Base-by-base conservation (phyloP, 2,113 vertebrate species). In the Rhynchopsitta pachyrhyncha region DNA sequence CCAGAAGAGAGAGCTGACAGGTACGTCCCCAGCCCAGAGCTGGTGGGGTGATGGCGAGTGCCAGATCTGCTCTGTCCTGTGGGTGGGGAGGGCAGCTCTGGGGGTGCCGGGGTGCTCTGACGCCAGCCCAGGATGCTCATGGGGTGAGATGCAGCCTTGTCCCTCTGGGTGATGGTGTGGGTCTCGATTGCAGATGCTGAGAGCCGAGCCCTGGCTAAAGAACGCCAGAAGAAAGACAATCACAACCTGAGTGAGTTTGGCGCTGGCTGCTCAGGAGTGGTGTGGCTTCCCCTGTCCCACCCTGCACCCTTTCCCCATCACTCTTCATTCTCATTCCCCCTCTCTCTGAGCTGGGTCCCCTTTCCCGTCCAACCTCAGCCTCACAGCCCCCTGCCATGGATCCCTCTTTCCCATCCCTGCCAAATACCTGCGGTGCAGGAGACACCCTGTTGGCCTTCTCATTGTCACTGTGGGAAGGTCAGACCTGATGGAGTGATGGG, bases 221-320 rank as follows among this genome's bases (percentile, higher is more conserved):
- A 99, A 94, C 98, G 99, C 70, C 99, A 99, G 98, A 99, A 99
- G 97, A 99, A 99, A 95, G 99, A 99, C 98, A 99, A 99, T 98
- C 99, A 99, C 98, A 99, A 99, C 97, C 98, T 99, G 71, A 99
- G 99, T 99, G 95, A 99, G 99, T 98, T 14, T 1, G 4, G 71
- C 3, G 18, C 42, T 50, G 62, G 12, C 35, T 82, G 60, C 33
- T 73, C 33, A 2, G 3, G 17, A 35, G 44, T 22, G 20, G 18
- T 22, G 3, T 22, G 20, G 19, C 9, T 37, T 28, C 27, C 50
- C 31, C 52, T 13, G 37, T 35, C 60, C 47, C n/a, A 49, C 19
- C 33, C n/a, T 7, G 6, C 28, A 33, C n/a, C 35, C 22, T 35
- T 57, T 79, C 24, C 5, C 11, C 17, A 4, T 33, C 22, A 0